A percentile compares a stretch with the other conserved stretches of the same genome.
Evolutionary conservation across 2,113 vertebrate species (phyloP).

Genomic region (Onychorhynchus coronatus): DNA sequence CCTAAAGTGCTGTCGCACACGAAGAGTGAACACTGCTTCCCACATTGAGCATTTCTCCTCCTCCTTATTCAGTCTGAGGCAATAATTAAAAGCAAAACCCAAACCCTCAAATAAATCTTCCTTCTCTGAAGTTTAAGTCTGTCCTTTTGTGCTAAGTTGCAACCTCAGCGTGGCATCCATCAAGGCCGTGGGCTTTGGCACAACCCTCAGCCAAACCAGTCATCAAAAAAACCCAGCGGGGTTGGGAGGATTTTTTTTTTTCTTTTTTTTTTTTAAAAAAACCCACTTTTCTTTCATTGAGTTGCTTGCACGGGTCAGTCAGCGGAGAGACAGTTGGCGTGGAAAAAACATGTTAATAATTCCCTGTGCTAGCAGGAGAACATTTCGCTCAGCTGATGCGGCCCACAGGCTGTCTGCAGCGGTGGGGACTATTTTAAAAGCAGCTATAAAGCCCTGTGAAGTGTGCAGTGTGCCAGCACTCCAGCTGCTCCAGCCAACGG

Average conservation of each 20-base stretch:
- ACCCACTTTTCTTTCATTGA: not conserved
- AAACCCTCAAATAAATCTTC: not conserved
- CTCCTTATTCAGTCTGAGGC: not conserved
- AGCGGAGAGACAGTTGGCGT: not conserved
- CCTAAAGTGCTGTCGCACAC: not conserved
- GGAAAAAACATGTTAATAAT: not conserved
- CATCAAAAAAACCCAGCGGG: not conserved
- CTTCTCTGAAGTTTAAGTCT: not conserved
- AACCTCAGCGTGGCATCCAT: not conserved
- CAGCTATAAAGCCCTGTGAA: not conserved
- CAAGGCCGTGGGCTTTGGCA: not conserved
- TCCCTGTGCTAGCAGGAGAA: not conserved
- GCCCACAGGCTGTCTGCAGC: constrained; percentile 27
- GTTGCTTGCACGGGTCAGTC: not conserved
- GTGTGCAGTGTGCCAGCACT: not conserved
- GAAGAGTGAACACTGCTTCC: not conserved
- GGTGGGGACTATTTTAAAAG: not conserved
- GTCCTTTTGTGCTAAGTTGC: not conserved
- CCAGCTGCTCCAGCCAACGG: constrained; percentile 30
- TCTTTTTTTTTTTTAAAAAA: not conserved
- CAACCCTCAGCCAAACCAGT: not conserved
- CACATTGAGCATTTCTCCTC: not conserved
- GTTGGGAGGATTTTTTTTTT: not conserved
- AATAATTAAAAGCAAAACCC: not conserved
- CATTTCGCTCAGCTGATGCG: not conserved